Evolutionary conservation across 2,113 vertebrate species (phyloP), one percentile per base, ranked within the genome.

Genomic region (Speoplatyrhinus poulsoni): DNA sequence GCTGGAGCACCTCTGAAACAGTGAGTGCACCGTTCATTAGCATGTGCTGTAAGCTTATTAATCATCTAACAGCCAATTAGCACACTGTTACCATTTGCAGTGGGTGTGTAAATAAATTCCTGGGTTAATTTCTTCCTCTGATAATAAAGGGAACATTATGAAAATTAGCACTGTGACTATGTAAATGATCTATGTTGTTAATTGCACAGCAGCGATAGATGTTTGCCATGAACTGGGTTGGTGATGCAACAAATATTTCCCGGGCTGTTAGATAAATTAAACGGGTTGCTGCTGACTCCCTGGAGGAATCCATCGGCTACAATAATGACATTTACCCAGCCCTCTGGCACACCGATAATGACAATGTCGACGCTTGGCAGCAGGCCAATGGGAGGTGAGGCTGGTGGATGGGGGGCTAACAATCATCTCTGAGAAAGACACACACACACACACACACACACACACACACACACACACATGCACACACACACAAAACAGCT

Each of bases 11-110:
- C 95, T 96, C 96, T 94, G 95, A 94, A 97, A 95, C 93, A 93
- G 92, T 89, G 94, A 95, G 94, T 92, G 93, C 94, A 90, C 92
- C 90, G 95, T 93, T 95, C 96, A 97, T 98, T 96, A 98, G 95
- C 96, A 95, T 96, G 95, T 96, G 95, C 95, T 95, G 95, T 95
- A 96, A 96, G 95, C 95, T 95, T 96, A 97, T 98, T 98, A 97
- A 98, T 97, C 96, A 97, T 96, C 96, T 96, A 97, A 96, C 96
- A 98, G 95, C 95, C 95, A 98, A 98, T 98, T 98, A 98, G 95
- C 94, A 95, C 95, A 93, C 95, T 96, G 96, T 96, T 98, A 95
- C 96, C 95, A 94, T 97, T 96, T 95, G 95, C 94, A 93, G 93
- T 94, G 95, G 92, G 95, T 96, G 96, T 96, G 96, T 96, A 98